Percentiles rank a stretch among this genome's conserved stretches.
Evolutionary conservation across 2,113 vertebrate species (phyloP).

Genomic region (Ceyx cyanopectus): DNA sequence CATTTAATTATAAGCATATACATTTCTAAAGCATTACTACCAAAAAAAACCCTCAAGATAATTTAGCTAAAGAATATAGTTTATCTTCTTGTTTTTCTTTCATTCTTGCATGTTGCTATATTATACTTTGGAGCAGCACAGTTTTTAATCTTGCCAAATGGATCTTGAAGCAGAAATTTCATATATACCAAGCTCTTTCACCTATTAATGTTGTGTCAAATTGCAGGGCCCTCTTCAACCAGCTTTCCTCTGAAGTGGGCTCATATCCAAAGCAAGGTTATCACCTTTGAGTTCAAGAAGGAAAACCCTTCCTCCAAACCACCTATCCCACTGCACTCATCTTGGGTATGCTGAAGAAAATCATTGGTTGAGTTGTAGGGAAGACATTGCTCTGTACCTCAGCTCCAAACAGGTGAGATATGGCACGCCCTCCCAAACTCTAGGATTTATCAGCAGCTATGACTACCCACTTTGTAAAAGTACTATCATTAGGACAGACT

Average conservation of each 20-base stretch:
- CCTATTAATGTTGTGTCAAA: neutral
- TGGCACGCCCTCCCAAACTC: neutral
- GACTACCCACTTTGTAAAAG: neutral
- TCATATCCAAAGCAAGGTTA: neutral
- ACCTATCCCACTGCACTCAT: neutral
- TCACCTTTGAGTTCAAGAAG: neutral
- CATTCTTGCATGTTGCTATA: neutral
- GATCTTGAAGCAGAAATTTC: neutral
- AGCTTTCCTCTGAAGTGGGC: neutral
- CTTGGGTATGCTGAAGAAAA: neutral
- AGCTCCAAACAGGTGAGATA: neutral
- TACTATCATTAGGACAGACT: neutral
- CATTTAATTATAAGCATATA: constrained; percentile 67
- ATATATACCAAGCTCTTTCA: neutral
- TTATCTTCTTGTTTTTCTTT: neutral
- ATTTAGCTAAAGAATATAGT: constrained; percentile 25
- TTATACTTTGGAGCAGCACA: neutral
- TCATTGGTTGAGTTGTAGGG: rapidly evolving
- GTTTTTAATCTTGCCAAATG: neutral
- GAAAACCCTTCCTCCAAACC: neutral
- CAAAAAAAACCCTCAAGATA: constrained; percentile 3
- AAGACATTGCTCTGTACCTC: neutral
- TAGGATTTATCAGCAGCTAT: neutral
- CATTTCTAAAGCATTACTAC: constrained; percentile 43
- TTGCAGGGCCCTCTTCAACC: neutral